A percentile compares a stretch with the other conserved stretches of the same genome.
Evolutionary conservation across 2,888 invertebrate species (phyloP).

Genomic region (Nomada goodeniana): DNA sequence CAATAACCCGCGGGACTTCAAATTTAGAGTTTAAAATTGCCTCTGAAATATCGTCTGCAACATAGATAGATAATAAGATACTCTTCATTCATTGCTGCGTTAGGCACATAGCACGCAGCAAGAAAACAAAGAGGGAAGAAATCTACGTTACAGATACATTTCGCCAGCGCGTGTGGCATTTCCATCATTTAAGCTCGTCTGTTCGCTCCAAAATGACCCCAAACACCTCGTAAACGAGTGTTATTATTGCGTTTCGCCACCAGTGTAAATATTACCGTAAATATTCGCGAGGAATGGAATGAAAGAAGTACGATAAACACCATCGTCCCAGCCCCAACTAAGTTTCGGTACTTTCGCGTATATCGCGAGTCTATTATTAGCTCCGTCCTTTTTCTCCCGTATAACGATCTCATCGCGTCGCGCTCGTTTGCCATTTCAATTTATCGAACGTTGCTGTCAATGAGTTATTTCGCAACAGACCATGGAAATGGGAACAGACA

Average conservation of each 20-base stretch:
- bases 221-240: conserved; percentile 7
- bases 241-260: conserved; percentile 13
- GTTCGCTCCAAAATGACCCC: not conserved
- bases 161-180: not conserved
- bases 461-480: conserved; percentile 28
- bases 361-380: not conserved
- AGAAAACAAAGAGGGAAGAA: not conserved
- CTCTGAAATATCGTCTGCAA: not conserved
- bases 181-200: conserved; percentile 4
- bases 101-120: not conserved
- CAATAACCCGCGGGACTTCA: too few relatives aligned
- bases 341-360: conserved; percentile 38
- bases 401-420: not conserved
- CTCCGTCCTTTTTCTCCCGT: not conserved
- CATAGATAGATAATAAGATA: not conserved
- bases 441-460: conserved; percentile 21
- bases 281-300: conserved; percentile 23
- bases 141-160: not conserved
- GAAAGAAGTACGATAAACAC: conserved; percentile 16
- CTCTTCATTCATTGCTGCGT: not conserved
- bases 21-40: too few relatives aligned
- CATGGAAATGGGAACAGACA: conserved; percentile 43
- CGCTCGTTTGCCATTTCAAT: conserved; percentile 1
- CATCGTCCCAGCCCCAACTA: conserved; percentile 20
- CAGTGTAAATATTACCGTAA: conserved; percentile 1